Percentiles rank a stretch among this genome's conserved stretches.
Evolutionary conservation across 2,888 invertebrate genomes (phyloP).

Genomic region (Eulithis prunata): DNA sequence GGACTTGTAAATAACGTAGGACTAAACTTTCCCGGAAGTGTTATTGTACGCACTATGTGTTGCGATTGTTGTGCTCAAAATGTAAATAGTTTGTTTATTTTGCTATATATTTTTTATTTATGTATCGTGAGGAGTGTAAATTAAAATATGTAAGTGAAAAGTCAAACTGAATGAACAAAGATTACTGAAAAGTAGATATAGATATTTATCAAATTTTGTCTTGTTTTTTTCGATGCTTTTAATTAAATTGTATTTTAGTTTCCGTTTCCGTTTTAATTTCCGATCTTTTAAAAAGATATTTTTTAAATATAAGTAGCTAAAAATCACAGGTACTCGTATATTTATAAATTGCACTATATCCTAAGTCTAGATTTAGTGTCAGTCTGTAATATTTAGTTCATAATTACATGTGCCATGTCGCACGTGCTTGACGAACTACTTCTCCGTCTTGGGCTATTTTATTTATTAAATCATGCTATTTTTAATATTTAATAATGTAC

Average conservation of each 20-base stretch:
- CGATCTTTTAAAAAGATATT: neutral
- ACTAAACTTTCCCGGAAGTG: slow-evolving; percentile 81
- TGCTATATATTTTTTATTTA: slow-evolving; percentile 18
- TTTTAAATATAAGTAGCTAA: neutral
- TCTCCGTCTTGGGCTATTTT: slow-evolving; percentile 58
- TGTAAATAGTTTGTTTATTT: slow-evolving; percentile 60
- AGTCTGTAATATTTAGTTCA: slow-evolving; percentile 55
- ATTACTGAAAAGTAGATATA: slow-evolving; percentile 37
- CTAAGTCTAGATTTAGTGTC: slow-evolving; percentile 29
- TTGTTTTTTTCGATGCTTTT: too few species aligned
- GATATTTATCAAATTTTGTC: slow-evolving; percentile 31
- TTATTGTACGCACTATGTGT: slow-evolving; percentile 82
- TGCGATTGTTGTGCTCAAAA: slow-evolving; percentile 68
- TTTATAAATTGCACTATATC: slow-evolving; percentile 10
- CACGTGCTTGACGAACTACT: slow-evolving; percentile 72
- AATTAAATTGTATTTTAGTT: too few species aligned
- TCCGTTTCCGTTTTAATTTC: neutral
- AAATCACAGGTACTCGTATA: slow-evolving; percentile 2
- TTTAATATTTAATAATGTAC: neutral
- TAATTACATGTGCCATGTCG: slow-evolving; percentile 79
- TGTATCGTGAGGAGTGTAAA: slow-evolving; percentile 9
- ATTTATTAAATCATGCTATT: slow-evolving; percentile 57
- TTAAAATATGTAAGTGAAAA: slow-evolving; percentile 14
- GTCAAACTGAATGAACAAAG: slow-evolving; percentile 29
- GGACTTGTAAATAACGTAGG: slow-evolving; percentile 47